Percentiles rank a stretch among this genome's conserved stretches.
These are phyloP conservation scores for Spongilla lacustris DNA, from an alignment of 37 sponge, comb jelly and placozoan genomes.

Conservation along the genomic window DNA sequence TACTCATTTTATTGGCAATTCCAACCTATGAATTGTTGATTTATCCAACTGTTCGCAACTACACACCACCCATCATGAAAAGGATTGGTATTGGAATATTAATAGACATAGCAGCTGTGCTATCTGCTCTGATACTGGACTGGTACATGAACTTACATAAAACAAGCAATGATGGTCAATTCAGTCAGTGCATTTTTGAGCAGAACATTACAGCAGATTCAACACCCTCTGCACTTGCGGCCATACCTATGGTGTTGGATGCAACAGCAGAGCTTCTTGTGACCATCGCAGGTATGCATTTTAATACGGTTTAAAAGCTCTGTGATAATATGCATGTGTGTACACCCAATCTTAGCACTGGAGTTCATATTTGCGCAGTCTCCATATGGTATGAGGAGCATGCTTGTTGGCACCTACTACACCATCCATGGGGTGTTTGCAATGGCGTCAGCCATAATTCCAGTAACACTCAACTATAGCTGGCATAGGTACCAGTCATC, in stretches of 20 bases:
- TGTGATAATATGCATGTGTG: too few relatives aligned
- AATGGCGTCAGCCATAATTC: background rate
- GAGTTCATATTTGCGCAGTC: slow-evolving; percentile 38
- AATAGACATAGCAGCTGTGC: too few relatives aligned
- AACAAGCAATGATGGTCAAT: too few relatives aligned
- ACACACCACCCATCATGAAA: background rate
- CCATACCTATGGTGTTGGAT: too few relatives aligned
- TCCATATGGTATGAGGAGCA: slow-evolving; percentile 30
- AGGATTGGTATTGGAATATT: slow-evolving; percentile 1
- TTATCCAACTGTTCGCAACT: background rate
- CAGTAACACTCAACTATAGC: background rate
- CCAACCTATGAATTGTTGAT: background rate
- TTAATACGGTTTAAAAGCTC: too few relatives aligned
- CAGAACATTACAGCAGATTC: too few relatives aligned
- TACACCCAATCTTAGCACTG: background rate
- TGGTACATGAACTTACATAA: too few relatives aligned
- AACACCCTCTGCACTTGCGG: too few relatives aligned
- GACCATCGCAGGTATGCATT: too few relatives aligned
- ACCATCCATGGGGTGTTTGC: background rate
- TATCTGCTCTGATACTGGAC: background rate
- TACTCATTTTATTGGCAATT: background rate
- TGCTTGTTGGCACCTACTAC: background rate
- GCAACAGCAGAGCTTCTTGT: too few relatives aligned
- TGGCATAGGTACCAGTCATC: too few relatives aligned
- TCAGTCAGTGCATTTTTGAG: too few relatives aligned